A percentile compares a stretch with the other conserved stretches of the same genome.
phyloP scores from a whole-genome alignment of 2,888 invertebrate genomes.

The Drosophila ezoana region DNA sequence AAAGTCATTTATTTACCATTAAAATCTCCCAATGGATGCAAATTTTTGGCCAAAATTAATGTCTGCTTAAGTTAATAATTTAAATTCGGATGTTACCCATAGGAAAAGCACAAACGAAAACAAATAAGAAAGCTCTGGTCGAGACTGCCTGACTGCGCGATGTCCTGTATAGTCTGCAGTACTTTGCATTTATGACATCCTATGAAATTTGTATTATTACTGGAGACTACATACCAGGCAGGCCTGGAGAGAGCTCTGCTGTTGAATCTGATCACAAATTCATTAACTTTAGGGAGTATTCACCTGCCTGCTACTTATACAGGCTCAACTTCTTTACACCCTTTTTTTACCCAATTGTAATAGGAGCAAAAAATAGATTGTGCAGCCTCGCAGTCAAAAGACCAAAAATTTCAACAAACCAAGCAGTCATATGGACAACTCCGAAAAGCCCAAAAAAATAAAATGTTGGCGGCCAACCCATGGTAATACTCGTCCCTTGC shows the following conservation, averaged over 20 bases:
- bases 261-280: too few relatives aligned
- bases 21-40: conserved; percentile 30
- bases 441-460: conserved; percentile 37
- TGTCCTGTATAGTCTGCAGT: background rate
- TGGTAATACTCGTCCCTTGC: background rate
- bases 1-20: conserved; percentile 41
- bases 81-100: conserved; percentile 70
- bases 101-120: conserved; percentile 44
- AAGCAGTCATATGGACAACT: conserved; percentile 28
- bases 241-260: too few relatives aligned
- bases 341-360: background rate
- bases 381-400: conserved; percentile 29
- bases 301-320: too few relatives aligned
- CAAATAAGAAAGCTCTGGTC: background rate
- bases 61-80: conserved; percentile 65
- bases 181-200: too few relatives aligned
- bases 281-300: too few relatives aligned
- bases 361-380: background rate
- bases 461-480: conserved; percentile 29
- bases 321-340: too few relatives aligned
- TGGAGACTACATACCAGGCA: too few relatives aligned
- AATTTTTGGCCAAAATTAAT: conserved; percentile 57
- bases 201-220: too few relatives aligned
- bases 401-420: conserved; percentile 39
- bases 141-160: background rate